A percentile compares a stretch with the other conserved stretches of the same genome.
Conservation (phyloP, 2,888 invertebrate genomes). For the Spisula subtruncata region DNA sequence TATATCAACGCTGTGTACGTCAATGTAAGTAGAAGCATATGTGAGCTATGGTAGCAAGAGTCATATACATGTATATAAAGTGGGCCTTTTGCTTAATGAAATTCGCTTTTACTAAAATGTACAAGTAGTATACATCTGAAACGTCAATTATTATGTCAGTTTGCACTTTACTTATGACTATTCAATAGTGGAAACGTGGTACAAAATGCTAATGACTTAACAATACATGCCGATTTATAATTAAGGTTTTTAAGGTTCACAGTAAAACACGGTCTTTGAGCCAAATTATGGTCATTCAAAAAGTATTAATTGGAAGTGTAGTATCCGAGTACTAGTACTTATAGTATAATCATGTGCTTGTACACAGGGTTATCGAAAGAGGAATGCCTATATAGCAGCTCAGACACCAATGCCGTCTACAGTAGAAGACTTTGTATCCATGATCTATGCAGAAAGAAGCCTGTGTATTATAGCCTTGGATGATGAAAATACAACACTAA, state of each 20-base stretch:
- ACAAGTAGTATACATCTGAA: background rate
- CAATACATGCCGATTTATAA: too few species aligned
- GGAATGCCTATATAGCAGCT: slow-evolving; percentile 30
- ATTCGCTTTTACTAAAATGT: background rate
- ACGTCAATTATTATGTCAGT: too few species aligned
- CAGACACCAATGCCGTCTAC: slow-evolving; percentile 46
- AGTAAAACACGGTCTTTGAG: too few species aligned
- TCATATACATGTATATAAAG: too few species aligned
- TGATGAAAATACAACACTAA: slow-evolving; percentile 29
- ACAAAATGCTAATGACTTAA: too few species aligned
- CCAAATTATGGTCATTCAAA: too few species aligned
- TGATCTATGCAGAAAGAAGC: slow-evolving; percentile 34
- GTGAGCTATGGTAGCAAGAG: background rate
- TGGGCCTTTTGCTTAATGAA: background rate
- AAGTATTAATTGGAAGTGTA: background rate
- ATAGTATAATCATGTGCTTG: background rate
- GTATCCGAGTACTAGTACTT: too few species aligned
- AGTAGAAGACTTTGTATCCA: slow-evolving; percentile 41
- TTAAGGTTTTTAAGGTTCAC: too few species aligned
- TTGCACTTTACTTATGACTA: too few species aligned
- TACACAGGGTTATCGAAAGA: slow-evolving; percentile 10
- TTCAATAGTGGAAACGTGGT: too few species aligned
- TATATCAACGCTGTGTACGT: slow-evolving; percentile 48
- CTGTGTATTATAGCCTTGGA: slow-evolving; percentile 41
- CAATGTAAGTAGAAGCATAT: slow-evolving; percentile 32